A percentile compares a stretch with the other conserved stretches of the same genome.
These are phyloP conservation scores for Leuctra nigra DNA, from an alignment of 2,888 invertebrate species.

Conservation along the genomic window DNA sequence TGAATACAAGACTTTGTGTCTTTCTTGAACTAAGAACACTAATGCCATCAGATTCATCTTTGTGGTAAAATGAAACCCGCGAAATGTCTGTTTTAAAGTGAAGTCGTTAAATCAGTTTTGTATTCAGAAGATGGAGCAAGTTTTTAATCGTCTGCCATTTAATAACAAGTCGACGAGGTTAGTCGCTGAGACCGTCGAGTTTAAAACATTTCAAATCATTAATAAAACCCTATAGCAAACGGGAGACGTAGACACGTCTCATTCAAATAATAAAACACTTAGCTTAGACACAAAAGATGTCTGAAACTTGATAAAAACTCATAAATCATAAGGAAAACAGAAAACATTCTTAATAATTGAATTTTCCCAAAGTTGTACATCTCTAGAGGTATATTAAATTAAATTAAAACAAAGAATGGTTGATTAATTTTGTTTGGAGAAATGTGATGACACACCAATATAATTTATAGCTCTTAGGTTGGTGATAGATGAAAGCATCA, in stretches of 20 bases:
- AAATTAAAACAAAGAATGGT: too few relatives aligned
- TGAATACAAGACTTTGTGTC: too few relatives aligned
- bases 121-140: slow-evolving; percentile 15
- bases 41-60: neutral
- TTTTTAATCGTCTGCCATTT: slow-evolving; percentile 13
- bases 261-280: slow-evolving; percentile 11
- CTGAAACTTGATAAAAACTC: neutral
- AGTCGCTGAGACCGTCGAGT: neutral
- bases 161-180: neutral
- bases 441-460: too few relatives aligned
- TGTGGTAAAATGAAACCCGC: neutral
- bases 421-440: too few relatives aligned
- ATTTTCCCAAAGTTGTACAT: too few relatives aligned
- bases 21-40: neutral
- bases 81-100: slow-evolving; percentile 16
- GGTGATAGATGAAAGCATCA: too few relatives aligned
- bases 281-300: slow-evolving; percentile 10
- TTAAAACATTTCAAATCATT: slow-evolving; percentile 10
- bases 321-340: slow-evolving; percentile 1
- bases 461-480: too few relatives aligned
- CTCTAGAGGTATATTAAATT: too few relatives aligned
- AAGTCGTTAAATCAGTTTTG: slow-evolving; percentile 14
- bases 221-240: slow-evolving; percentile 9
- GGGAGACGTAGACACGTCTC: slow-evolving; percentile 1
- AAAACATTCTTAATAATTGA: too few relatives aligned